A percentile compares a stretch with the other conserved stretches of the same genome.
Evolutionary conservation across 2,113 vertebrate species (phyloP).

Genomic region (Corythornis cristatus): DNA sequence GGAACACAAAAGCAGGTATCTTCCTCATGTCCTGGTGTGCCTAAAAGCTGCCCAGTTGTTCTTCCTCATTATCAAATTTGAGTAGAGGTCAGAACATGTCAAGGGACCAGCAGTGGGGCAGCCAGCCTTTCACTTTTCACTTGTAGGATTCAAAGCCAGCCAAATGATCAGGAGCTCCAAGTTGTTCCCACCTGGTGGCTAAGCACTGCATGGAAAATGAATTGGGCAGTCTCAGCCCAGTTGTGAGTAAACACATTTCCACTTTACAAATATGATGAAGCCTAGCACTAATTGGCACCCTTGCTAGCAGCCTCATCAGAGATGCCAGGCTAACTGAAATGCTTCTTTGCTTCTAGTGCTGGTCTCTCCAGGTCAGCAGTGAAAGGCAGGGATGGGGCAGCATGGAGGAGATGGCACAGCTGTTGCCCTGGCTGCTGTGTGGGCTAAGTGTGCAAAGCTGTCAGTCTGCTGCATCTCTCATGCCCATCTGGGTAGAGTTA

Average conservation of each 20-base stretch:
- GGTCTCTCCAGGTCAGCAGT: background rate
- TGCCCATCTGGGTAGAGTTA: background rate
- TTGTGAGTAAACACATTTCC: conserved; percentile 20
- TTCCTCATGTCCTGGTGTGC: background rate
- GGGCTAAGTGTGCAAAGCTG: background rate
- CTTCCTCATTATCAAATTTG: background rate
- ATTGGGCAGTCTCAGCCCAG: background rate
- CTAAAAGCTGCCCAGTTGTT: background rate
- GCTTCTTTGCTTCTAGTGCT: background rate
- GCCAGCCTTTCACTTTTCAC: background rate
- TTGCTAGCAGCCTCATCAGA: conserved; percentile 10
- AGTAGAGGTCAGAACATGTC: background rate
- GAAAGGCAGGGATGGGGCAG: background rate
- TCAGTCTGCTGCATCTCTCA: background rate
- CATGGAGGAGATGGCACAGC: background rate
- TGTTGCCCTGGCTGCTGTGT: background rate
- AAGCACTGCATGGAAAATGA: background rate
- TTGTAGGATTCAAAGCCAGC: background rate
- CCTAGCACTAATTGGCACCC: conserved; percentile 46
- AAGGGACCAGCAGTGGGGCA: background rate
- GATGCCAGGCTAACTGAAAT: background rate
- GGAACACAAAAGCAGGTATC: fast-evolving
- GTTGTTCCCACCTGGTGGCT: conserved; percentile 31
- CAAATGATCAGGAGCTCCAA: conserved; percentile 2
- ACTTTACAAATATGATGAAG: conserved; percentile 38